Evolutionary conservation across 2,113 vertebrate species (phyloP).

Genomic region (Chauna torquata): DNA sequence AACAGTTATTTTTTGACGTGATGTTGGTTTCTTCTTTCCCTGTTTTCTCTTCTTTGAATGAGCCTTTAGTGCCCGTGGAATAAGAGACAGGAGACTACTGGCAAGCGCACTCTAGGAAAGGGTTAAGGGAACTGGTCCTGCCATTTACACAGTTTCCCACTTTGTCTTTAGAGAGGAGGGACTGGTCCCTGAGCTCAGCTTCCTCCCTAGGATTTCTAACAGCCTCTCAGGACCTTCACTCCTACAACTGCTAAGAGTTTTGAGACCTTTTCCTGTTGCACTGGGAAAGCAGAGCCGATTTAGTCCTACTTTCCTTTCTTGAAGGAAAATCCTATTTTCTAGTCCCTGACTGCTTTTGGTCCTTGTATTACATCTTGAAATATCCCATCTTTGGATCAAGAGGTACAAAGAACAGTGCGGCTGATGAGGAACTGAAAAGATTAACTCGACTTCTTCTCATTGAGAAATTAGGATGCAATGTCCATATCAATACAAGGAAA

Average conservation of each 20-base stretch:
- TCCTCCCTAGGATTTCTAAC: neutral
- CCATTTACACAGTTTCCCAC: neutral
- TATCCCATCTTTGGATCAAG: neutral
- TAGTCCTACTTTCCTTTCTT: neutral
- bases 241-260: neutral
- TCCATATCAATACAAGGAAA: neutral
- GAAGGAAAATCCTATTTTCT: neutral
- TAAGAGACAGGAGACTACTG: neutral
- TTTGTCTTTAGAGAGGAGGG: neutral
- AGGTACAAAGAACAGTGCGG: neutral
- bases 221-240: neutral
- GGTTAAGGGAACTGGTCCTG: neutral
- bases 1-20: neutral
- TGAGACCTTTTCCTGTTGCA: neutral
- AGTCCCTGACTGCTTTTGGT: neutral
- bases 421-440: neutral
- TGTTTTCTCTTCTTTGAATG: neutral
- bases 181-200: neutral
- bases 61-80: neutral
- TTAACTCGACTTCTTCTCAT: neutral
- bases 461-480: conserved; percentile 21
- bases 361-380: neutral
- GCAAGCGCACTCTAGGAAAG: neutral
- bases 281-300: neutral
- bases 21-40: neutral